Percentiles rank a stretch among this genome's conserved stretches.
Conservation (phyloP, 2,797 vertebrate species). For the Borostomias antarcticus region DNA sequence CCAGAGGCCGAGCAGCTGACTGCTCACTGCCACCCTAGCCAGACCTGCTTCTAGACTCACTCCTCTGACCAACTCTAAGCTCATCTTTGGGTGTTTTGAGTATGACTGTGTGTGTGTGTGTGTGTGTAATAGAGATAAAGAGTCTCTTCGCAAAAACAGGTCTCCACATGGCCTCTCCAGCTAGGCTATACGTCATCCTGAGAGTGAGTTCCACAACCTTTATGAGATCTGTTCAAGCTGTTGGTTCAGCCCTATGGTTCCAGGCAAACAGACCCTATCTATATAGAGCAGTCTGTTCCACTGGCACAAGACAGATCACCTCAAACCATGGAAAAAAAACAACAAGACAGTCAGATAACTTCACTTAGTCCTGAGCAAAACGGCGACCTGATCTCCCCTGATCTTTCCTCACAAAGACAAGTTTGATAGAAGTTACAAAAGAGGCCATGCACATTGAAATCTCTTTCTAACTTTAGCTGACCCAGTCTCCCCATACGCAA, state of each 20-base stretch:
- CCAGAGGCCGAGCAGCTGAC: slow-evolving; percentile 52
- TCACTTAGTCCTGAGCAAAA: slow-evolving; percentile 4
- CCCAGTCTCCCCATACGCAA: no score
- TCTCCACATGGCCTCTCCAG: slow-evolving; percentile 32
- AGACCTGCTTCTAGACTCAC: slow-evolving; percentile 12
- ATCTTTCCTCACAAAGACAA: slow-evolving; percentile 35
- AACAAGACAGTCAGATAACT: slow-evolving; percentile 10
- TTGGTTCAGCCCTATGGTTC: slow-evolving; percentile 53
- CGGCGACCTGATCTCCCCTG: background rate
- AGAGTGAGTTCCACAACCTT: slow-evolving; percentile 43
- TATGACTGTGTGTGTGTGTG: slow-evolving; percentile 12
- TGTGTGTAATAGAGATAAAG: no score
- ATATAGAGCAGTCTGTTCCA: background rate
- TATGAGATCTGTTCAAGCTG: slow-evolving; percentile 54
- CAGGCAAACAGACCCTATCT: slow-evolving; percentile 29
- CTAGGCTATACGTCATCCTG: slow-evolving; percentile 14
- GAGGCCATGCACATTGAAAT: background rate
- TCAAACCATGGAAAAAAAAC: background rate
- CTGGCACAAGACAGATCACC: background rate
- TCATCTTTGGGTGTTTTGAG: slow-evolving; percentile 45
- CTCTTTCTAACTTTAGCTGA: background rate
- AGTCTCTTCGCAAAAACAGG: slow-evolving; percentile 28
- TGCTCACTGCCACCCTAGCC: slow-evolving; percentile 14
- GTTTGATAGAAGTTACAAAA: slow-evolving; percentile 4
- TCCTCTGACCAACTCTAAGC: slow-evolving; percentile 55